Evolutionary conservation across 2,888 invertebrate species (phyloP).

Genomic region (Dromius quadrimaculatus): DNA sequence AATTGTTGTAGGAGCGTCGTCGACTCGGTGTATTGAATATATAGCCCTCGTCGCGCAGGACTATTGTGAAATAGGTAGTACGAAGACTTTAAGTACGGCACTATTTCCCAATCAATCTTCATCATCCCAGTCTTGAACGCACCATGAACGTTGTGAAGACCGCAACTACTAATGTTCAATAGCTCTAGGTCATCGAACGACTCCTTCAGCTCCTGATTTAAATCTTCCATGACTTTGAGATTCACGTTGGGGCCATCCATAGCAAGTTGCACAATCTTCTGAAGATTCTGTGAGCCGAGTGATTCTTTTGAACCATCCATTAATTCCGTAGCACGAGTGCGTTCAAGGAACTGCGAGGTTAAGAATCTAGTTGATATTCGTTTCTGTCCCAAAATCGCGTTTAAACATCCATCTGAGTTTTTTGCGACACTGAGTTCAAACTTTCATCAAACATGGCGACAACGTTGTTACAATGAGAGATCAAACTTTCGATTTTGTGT

Average conservation of each 20-base stretch:
- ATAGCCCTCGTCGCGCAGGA: neutral
- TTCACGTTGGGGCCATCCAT: slow-evolving; percentile 56
- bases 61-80: neutral
- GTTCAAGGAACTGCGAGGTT: neutral
- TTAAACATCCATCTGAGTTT: slow-evolving; percentile 28
- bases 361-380: neutral
- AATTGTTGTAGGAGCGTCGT: neutral
- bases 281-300: neutral
- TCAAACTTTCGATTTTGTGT: slow-evolving; percentile 2
- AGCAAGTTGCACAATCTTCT: slow-evolving; percentile 55
- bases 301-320: slow-evolving; percentile 7
- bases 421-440: slow-evolving; percentile 14
- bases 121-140: slow-evolving; percentile 58
- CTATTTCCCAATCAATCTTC: neutral
- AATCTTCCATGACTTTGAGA: slow-evolving; percentile 47
- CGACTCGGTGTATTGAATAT: neutral
- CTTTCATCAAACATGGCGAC: slow-evolving; percentile 33
- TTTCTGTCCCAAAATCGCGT: slow-evolving; percentile 21
- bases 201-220: slow-evolving; percentile 26
- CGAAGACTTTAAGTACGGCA: neutral
- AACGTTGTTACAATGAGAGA: neutral
- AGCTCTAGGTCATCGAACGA: slow-evolving; percentile 45
- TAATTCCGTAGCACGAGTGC: slow-evolving; percentile 2
- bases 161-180: slow-evolving; percentile 58
- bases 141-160: slow-evolving; percentile 59